A percentile compares a stretch with the other conserved stretches of the same genome.
Conservation (phyloP, 2,888 invertebrate species). For the Hypolimnas misippus region DNA sequence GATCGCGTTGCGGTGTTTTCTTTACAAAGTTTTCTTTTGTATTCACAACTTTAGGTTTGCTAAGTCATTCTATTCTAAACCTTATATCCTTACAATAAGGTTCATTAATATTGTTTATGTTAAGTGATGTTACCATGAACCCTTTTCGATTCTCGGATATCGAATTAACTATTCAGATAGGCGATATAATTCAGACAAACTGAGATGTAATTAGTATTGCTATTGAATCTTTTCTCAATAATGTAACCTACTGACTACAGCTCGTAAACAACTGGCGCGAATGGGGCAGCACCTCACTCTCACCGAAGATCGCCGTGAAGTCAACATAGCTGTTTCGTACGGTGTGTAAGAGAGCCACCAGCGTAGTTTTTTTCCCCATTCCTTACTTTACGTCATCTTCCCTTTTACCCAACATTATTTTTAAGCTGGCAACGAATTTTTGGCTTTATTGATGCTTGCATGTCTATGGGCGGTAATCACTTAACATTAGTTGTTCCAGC, state of each 20-base stretch:
- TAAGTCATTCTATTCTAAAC: conserved; percentile 14
- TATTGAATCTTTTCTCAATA: background rate
- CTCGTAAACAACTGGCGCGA: no score
- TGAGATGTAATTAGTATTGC: background rate
- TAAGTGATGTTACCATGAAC: conserved; percentile 16
- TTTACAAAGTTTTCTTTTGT: conserved; percentile 34
- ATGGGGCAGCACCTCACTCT: no score
- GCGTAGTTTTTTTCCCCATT: no score
- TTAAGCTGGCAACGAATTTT: no score
- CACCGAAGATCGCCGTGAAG: no score
- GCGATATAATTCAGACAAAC: conserved; percentile 11
- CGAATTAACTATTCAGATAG: conserved; percentile 23
- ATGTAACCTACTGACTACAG: background rate
- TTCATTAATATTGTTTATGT: background rate
- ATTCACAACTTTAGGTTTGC: conserved; percentile 4
- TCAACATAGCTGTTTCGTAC: no score
- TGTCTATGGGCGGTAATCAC: no score
- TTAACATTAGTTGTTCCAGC: no score
- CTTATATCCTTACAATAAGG: background rate
- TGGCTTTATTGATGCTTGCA: no score
- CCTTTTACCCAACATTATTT: no score
- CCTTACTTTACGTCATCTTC: no score
- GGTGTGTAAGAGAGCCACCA: no score
- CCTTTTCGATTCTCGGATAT: conserved; percentile 23
- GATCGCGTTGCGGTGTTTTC: conserved; percentile 41